A percentile compares a stretch with the other conserved stretches of the same genome.
Evolutionary conservation across 1,140 invertebrate species (phyloP).

Genomic region (Lamellibrachia luymesi): DNA sequence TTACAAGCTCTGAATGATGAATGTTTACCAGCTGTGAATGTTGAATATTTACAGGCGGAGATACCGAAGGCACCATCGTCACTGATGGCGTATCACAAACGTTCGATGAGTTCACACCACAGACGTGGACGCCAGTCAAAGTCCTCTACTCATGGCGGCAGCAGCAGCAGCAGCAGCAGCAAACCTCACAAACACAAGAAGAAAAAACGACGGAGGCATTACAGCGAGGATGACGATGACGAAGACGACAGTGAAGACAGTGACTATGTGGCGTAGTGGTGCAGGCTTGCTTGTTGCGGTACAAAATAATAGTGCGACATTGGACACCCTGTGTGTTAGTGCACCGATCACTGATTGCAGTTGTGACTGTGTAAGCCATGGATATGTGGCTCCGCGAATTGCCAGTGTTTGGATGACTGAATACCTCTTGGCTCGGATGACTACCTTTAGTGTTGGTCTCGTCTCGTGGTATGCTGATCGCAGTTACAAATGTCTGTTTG

Average conservation of each 20-base stretch:
- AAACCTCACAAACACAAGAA: slow-evolving; percentile 20
- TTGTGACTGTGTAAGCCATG: too few relatives aligned
- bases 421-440: too few relatives aligned
- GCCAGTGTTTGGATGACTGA: too few relatives aligned
- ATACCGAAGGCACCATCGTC: background rate
- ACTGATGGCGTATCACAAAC: background rate
- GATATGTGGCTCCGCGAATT: too few relatives aligned
- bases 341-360: too few relatives aligned
- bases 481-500: too few relatives aligned
- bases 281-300: background rate
- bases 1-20: background rate
- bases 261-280: slow-evolving; percentile 9
- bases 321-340: too few relatives aligned
- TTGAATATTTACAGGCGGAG: background rate
- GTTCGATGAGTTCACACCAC: background rate
- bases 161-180: background rate
- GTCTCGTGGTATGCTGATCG: background rate
- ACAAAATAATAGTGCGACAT: background rate
- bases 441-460: too few relatives aligned
- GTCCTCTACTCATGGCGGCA: background rate
- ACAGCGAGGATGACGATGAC: slow-evolving; percentile 19
- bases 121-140: background rate
- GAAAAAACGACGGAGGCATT: slow-evolving; percentile 11
- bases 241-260: slow-evolving; percentile 20
- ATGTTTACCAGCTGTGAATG: background rate